phyloP scores from a whole-genome alignment of 2,797 vertebrate species.

The Phaenicophaeus curvirostris region DNA sequence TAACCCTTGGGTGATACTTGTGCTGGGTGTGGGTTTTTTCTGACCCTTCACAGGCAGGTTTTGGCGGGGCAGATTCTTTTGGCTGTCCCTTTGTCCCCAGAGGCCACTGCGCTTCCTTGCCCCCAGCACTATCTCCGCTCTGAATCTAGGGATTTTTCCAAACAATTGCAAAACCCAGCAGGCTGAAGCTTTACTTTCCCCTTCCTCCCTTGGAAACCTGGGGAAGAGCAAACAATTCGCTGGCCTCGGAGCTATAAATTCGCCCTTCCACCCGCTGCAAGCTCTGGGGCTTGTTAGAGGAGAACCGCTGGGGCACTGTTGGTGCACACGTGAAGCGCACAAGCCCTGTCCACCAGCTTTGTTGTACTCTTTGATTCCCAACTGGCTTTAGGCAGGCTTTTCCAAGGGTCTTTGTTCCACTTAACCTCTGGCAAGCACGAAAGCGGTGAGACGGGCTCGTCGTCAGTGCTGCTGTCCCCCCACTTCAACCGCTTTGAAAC shows the following conservation, averaged over 20 bases:
- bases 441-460: rapidly evolving
- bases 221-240: not conserved
- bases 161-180: not conserved
- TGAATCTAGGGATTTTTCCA: slow-evolving; percentile 26
- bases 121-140: not conserved
- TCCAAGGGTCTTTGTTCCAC: not conserved
- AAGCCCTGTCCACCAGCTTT: not conserved
- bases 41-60: not conserved
- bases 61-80: not conserved
- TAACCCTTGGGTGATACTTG: not conserved
- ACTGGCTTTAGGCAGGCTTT: rapidly evolving
- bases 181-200: not conserved
- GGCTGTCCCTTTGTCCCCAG: not conserved
- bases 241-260: not conserved
- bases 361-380: not conserved
- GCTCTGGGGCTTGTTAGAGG: not conserved
- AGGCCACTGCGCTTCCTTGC: not conserved
- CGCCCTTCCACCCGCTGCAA: not conserved
- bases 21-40: not conserved
- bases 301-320: not conserved
- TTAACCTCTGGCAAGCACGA: not conserved
- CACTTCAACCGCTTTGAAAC: too few relatives aligned
- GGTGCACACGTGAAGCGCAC: rapidly evolving
- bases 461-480: too few relatives aligned
- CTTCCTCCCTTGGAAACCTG: not conserved